Evolutionary conservation across 2,888 invertebrate genomes (phyloP), one percentile per base, ranked within the genome.

Genomic region (Stegophylla sp.): DNA sequence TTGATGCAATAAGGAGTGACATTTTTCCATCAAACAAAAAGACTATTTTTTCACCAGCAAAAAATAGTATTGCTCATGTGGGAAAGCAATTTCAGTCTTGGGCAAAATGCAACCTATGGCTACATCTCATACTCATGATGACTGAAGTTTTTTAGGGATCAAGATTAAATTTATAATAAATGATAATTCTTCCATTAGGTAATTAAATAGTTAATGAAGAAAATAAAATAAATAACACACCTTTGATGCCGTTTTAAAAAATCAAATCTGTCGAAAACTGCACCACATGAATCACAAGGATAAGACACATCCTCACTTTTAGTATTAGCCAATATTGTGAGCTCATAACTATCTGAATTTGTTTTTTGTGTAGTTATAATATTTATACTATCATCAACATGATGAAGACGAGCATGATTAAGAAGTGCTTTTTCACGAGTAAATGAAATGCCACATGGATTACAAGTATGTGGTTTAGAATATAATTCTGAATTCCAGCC

Each of bases 381-480:
- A 71, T 79, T 79, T 51, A 79, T 61, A 79, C 63, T 48, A 71
- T 79, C 79, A 51, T 79, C 61, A 63, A 41, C 41, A 45, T 79
- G 79, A 86, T 94, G 94, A 51, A 93, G 89, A 74, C 84, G 82
- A 20, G 84, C 84, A 85, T 94, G 94, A 0, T 94, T 93, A 76
- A 92, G 91, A 34, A 94, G 87, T 0, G 94, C 94, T 85, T 94
- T 94, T 85, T 94, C 93, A 73, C 94, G 88, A 0, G 94, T 94
- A 87, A 94, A 93, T 7, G 92, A 92, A 79, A 94, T 89, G 0
- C 89, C 93, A 85, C 92, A 92, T 83, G 90, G 90, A 84, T 92
- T 92, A 84, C 94, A 94, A 0, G 94, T 94, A 85, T 94, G 94
- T 0, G 94, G 79, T 71, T 79, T 79, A 1, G 79, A 71, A 23